Conservation (phyloP, 2,797 vertebrate species). For the Anabas testudineus region DNA sequence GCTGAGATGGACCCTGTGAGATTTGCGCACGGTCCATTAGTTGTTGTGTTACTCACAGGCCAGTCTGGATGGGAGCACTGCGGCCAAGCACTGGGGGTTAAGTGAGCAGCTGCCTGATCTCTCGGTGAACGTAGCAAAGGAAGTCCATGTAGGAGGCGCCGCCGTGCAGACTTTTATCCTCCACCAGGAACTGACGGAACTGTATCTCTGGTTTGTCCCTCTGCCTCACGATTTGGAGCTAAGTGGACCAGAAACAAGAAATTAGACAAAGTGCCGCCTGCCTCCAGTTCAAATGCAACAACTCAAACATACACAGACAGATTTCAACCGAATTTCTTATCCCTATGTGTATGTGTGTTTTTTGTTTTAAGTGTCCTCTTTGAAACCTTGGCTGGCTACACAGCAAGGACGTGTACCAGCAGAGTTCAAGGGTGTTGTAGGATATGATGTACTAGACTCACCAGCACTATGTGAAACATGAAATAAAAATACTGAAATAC, state of each 20-base stretch:
- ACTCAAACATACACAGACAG: too few species aligned
- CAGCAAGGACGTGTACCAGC: neutral
- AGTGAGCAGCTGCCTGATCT: slow-evolving; percentile 95
- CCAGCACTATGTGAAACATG: neutral
- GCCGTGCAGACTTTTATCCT: slow-evolving; percentile 93
- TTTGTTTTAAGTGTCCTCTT: neutral
- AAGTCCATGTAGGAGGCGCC: slow-evolving; percentile 96
- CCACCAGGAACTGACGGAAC: slow-evolving; percentile 94
- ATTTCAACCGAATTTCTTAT: neutral
- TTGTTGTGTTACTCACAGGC: slow-evolving; percentile 23
- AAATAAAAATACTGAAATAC: neutral
- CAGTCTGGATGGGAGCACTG: neutral
- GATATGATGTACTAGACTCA: neutral
- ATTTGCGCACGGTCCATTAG: slow-evolving; percentile 44
- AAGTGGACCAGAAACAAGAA: slow-evolving; percentile 6
- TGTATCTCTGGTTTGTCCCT: slow-evolving; percentile 90
- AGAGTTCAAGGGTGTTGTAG: neutral
- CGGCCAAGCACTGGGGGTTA: slow-evolving; percentile 73
- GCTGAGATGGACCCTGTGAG: slow-evolving; percentile 43
- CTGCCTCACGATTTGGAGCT: slow-evolving; percentile 93
- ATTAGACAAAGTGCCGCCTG: neutral
- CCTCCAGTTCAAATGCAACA: neutral
- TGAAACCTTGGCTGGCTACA: neutral
- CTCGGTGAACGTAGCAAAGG: slow-evolving; percentile 92
- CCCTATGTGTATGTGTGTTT: neutral